Percentiles rank a stretch among this genome's conserved stretches.
Conservation (phyloP, 1,140 invertebrate genomes). For the Psix sp. region DNA sequence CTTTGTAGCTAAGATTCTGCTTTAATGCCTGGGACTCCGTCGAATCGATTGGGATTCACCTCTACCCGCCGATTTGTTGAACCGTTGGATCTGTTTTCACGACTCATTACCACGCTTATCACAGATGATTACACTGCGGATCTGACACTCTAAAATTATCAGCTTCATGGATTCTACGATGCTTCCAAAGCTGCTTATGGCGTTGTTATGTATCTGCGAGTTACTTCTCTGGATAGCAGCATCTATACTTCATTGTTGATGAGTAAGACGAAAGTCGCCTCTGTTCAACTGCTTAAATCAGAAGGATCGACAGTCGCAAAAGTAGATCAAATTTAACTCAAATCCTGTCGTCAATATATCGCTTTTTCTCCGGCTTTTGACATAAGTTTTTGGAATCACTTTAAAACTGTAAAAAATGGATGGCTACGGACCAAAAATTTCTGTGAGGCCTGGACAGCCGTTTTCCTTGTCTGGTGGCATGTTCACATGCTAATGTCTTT, state of each 20-base stretch:
- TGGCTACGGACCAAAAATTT: too few species aligned
- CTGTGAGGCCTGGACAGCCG: too few species aligned
- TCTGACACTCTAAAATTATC: not conserved
- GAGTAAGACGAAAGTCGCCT: slow-evolving; percentile 6
- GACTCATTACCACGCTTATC: not conserved
- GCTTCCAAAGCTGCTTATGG: not conserved
- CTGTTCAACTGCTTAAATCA: too few species aligned
- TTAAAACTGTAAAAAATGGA: too few species aligned
- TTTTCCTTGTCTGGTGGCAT: too few species aligned
- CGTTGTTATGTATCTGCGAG: not conserved
- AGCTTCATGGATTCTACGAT: not conserved
- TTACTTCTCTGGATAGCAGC: not conserved
- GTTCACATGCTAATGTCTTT: too few species aligned
- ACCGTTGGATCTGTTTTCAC: not conserved
- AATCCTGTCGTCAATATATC: too few species aligned
- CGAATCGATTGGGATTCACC: not conserved
- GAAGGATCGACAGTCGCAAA: too few species aligned
- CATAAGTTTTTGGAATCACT: too few species aligned
- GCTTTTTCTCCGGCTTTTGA: too few species aligned
- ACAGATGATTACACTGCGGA: not conserved
- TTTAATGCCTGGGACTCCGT: not conserved
- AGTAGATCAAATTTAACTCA: too few species aligned
- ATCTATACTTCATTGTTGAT: not conserved
- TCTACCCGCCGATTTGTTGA: too few species aligned
- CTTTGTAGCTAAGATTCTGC: slow-evolving; percentile 11